These are phyloP conservation scores for Melinaea menophilus DNA, from an alignment of 2,888 invertebrate species.

Conservation along the genomic window DNA sequence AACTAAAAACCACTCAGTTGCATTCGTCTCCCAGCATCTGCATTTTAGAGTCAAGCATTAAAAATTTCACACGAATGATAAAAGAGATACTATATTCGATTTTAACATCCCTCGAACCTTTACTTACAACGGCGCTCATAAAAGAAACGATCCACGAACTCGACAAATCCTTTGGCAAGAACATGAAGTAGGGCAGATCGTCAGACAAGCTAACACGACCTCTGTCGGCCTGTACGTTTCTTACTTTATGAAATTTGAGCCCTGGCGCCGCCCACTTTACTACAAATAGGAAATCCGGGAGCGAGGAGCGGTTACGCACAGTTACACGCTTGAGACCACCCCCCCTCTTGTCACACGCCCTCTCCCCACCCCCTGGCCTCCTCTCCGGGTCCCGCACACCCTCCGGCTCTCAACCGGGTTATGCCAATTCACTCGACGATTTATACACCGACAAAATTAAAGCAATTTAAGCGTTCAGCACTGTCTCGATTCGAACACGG, in stretches of 20 bases:
- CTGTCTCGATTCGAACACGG: slow-evolving; percentile 51
- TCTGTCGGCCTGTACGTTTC: slow-evolving; percentile 65
- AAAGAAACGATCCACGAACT: slow-evolving; percentile 72
- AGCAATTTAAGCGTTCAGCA: slow-evolving; percentile 69
- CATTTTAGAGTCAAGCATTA: slow-evolving; percentile 53
- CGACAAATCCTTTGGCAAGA: slow-evolving; percentile 76
- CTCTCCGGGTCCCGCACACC: slow-evolving; percentile 51
- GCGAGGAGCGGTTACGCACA: slow-evolving; percentile 76
- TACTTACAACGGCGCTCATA: slow-evolving; percentile 68
- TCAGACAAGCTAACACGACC: slow-evolving; percentile 72
- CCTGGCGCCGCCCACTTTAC: slow-evolving; percentile 75
- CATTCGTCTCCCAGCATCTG: slow-evolving; percentile 55
- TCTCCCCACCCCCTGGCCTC: slow-evolving; percentile 42
- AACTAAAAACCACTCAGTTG: slow-evolving; percentile 51
- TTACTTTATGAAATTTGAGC: slow-evolving; percentile 73
- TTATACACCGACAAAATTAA: slow-evolving; percentile 76
- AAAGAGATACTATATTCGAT: neutral
- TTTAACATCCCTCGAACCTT: slow-evolving; percentile 60
- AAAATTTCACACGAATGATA: slow-evolving; percentile 12
- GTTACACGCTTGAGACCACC: slow-evolving; percentile 73
- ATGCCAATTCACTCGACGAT: slow-evolving; percentile 73
- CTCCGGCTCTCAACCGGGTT: slow-evolving; percentile 64
- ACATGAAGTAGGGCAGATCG: slow-evolving; percentile 74
- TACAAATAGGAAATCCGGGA: slow-evolving; percentile 78
- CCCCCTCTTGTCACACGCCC: slow-evolving; percentile 40